These are phyloP conservation scores for Thalassophryne amazonica DNA, from an alignment of 2,797 vertebrate species.

Conservation along the genomic window DNA sequence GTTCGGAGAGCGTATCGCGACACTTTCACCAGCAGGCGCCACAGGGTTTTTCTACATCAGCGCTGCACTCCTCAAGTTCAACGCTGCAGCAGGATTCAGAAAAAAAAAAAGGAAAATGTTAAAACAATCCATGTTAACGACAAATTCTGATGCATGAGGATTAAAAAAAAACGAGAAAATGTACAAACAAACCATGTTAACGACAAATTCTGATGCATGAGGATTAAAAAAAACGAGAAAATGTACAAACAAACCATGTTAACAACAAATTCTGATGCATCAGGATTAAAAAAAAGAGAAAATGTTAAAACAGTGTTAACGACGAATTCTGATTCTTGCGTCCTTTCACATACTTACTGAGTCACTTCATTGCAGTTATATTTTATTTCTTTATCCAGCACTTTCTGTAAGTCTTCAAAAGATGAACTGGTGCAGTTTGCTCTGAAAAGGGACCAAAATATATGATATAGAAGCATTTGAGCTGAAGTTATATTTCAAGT, in stretches of 20 bases:
- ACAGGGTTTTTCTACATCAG: constrained; percentile 30
- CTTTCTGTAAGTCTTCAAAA: constrained; percentile 39
- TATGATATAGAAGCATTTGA: too few relatives aligned
- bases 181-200: too few relatives aligned
- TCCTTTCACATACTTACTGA: constrained; percentile 51
- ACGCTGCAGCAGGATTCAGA: constrained; percentile 38
- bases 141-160: too few relatives aligned
- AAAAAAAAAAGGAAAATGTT: not conserved
- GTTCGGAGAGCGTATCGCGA: not conserved
- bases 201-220: too few relatives aligned
- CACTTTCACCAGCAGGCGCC: constrained; percentile 62
- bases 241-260: too few relatives aligned
- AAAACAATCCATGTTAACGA: not conserved
- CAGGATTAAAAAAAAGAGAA: too few relatives aligned
- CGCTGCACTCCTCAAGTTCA: constrained; percentile 42
- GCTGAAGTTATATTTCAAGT: too few relatives aligned
- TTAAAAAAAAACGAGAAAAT: too few relatives aligned
- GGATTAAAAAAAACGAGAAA: too few relatives aligned
- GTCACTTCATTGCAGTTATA: constrained; percentile 62
- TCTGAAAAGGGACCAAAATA: too few relatives aligned
- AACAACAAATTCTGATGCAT: too few relatives aligned
- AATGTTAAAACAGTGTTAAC: too few relatives aligned
- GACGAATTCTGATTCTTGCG: rapidly evolving
- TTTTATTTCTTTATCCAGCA: constrained; percentile 39
- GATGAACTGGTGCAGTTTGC: constrained; percentile 62